Base-by-base conservation (phyloP, 2,888 invertebrate species). In the Dryobotodes eremita region DNA sequence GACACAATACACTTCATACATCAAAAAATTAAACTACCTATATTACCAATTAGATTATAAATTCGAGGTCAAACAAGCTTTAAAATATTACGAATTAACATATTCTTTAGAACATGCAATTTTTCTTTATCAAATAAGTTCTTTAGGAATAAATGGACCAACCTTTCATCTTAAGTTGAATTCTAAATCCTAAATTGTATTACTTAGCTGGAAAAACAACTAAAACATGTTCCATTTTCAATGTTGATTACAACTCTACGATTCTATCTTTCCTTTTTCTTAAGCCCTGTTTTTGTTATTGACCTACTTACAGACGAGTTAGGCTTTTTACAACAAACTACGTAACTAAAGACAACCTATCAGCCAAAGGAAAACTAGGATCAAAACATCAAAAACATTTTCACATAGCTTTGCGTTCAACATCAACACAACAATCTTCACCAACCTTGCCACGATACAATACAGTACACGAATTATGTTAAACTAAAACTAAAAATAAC, bases 391-490 rank as follows among this genome's bases (percentile, higher is more conserved):
- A 17, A 23, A 23, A n/a, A 61, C 8, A 8, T 61, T 13, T 61
- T 61, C 31, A 62, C 36, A 11, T 6, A 2, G 11, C 5, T 6
- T 62, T 36, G 1, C 11, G 23, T 36, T 62, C 36, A 11, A 36
- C 10, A 20, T 62, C 26, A 48, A 13, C 26, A 48, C 20, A 20
- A 66, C 20, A 23, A 68, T 46, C 7, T 68, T 48, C 1, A 20
- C 17, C 7, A 7, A 55, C 31, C 8, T 36, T 36, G n/a, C 20
- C 46, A 53, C n/a, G 46, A 46, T 46, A 76, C 53, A 76, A 46
- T 46, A 77, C 53, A 77, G 53, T 20, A 31, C 31, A 76, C 31
- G 20, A 78, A 53, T 50, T 31, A 77, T 64, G n/a, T 23, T 17
- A 1, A 75, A 26, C 23, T 3, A 26, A 55, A 74, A 31, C 6